A percentile compares a stretch with the other conserved stretches of the same genome.
Evolutionary conservation across 2,888 invertebrate species (phyloP).

Genomic region (Poecilus cupreus): DNA sequence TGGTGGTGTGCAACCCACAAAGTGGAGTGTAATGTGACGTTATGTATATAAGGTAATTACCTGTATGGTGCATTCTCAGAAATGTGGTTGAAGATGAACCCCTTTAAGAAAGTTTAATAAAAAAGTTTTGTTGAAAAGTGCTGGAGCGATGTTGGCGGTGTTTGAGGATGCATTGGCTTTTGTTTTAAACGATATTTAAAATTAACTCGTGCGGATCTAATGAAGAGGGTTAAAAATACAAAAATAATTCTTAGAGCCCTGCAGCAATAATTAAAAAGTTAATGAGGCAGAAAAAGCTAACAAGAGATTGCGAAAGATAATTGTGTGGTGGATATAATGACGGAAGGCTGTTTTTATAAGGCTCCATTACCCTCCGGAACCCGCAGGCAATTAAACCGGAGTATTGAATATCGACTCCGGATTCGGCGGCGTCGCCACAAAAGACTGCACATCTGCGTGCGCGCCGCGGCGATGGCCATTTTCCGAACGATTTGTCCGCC

Average conservation of each 20-base stretch:
- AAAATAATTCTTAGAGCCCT: neutral
- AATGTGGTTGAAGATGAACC: no score
- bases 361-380: neutral
- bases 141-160: no score
- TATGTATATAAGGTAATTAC: no score
- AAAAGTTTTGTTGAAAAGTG: no score
- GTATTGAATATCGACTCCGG: neutral
- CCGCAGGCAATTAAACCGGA: neutral
- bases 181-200: no score
- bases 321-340: neutral
- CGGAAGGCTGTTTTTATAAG: neutral
- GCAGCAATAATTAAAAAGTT: constrained; percentile 28
- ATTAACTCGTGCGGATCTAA: no score
- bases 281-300: constrained; percentile 14
- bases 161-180: no score
- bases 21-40: no score
- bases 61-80: no score
- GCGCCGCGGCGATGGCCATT: neutral
- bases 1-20: no score
- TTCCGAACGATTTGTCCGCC: neutral
- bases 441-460: no score
- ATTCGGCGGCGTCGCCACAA: neutral
- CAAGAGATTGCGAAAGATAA: neutral
- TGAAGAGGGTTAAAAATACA: neutral
- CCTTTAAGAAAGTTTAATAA: no score